Evolutionary conservation across 1,140 invertebrate species (phyloP), one percentile per base, ranked within the genome.

Genomic region (Steinernema khuongi): DNA sequence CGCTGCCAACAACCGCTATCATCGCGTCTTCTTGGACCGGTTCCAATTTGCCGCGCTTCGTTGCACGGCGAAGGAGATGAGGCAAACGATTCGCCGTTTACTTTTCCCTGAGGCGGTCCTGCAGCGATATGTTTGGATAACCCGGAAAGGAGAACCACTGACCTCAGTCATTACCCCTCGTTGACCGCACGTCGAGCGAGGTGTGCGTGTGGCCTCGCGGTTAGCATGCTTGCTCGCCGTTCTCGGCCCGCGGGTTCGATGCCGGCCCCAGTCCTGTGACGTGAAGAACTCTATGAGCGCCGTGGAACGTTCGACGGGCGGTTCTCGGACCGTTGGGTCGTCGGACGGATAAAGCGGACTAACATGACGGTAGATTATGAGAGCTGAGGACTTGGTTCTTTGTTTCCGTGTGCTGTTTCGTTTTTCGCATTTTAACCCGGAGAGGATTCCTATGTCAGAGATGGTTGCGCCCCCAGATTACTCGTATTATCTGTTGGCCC

Each of bases 321-420:
- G 50, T 26, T 22, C 26, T 60, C 50, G 50, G 50, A 22, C 22
- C 19, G 50, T 60, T 60, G 7, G 50, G 22, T 26, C 22, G 50
- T 22, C 50, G 7, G 7, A 4, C 50, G 50, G 50, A 60, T 60
- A 60, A 60, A 14, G 50, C 50, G 50, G 50, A 22, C 50, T 26
- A 60, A 60, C 50, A 26, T 60, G 50, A 60, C 26, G 4, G 2
- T n/a, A 60, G 50, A 60, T 60, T 60, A 60, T 60, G 50, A 60
- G 50, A 60, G 14, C 50, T 60, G 50, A 60, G 50, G 50, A 22
- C 50, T 60, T 22, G 2, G 4, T 60, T 60, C 36, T 60, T 60
- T 60, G 50, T 22, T 60, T n/a, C n/a, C n/a, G n/a, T n/a, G n/a
- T n/a, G n/a, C n/a, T n/a, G n/a, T n/a, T 41, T 41, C 36, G 7